Percentiles rank a stretch among this genome's conserved stretches.
These are phyloP conservation scores for Sebastes nivosus DNA, from an alignment of 2,797 vertebrate genomes.

Conservation along the genomic window DNA sequence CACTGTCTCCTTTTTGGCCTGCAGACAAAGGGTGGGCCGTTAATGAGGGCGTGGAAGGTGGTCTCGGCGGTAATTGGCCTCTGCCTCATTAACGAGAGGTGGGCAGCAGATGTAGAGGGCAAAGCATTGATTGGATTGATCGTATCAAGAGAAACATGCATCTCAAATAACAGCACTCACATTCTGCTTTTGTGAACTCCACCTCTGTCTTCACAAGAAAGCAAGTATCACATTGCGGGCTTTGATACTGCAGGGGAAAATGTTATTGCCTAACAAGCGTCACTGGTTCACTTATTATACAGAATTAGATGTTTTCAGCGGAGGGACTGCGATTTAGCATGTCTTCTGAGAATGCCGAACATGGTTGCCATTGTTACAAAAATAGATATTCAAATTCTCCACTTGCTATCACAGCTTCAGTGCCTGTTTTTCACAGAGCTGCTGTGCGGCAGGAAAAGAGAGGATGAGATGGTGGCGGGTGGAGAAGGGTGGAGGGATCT, in stretches of 20 bases:
- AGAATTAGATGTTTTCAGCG: constrained; percentile 56
- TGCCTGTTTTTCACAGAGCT: constrained; percentile 57
- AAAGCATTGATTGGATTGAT: constrained; percentile 62
- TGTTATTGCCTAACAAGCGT: constrained; percentile 47
- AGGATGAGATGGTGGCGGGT: constrained; percentile 42
- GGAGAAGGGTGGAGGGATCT: constrained; percentile 44
- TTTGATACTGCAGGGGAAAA: constrained; percentile 31
- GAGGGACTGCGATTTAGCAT: constrained; percentile 40
- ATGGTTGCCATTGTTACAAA: constrained; percentile 52
- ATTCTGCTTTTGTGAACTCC: constrained; percentile 23
- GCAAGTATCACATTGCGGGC: not conserved
- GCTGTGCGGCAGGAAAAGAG: constrained; percentile 53
- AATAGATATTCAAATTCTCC: constrained; percentile 67
- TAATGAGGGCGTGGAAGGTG: constrained; percentile 43
- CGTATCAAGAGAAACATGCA: constrained; percentile 34
- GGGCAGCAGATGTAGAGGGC: constrained; percentile 60
- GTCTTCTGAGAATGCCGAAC: constrained; percentile 60
- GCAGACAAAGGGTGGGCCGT: constrained; percentile 37
- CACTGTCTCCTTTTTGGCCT: constrained; percentile 24
- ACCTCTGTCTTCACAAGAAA: constrained; percentile 9
- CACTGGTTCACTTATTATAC: constrained; percentile 57
- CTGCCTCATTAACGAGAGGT: constrained; percentile 61
- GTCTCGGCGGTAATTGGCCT: constrained; percentile 50
- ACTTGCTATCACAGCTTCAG: constrained; percentile 37
- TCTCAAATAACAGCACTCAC: constrained; percentile 30